Base-by-base conservation (phyloP, 1,140 invertebrate species). In the Plutomurus gul region DNA sequence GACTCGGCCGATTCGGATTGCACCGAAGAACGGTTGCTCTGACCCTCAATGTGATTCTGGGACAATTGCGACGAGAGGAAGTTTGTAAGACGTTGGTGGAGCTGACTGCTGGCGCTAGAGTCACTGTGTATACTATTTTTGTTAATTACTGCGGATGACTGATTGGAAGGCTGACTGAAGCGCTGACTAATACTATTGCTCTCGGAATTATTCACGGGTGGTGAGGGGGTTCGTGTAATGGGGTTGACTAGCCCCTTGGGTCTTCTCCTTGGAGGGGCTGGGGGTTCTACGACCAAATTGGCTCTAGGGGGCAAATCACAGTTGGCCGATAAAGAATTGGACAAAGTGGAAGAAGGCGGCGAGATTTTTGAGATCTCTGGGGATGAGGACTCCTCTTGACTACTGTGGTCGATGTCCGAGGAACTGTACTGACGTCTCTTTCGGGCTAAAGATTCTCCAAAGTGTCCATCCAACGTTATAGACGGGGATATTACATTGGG, bases 1-100 rank as follows among this genome's bases (percentile, higher is more conserved):
- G 75, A 51, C 47, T 65, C 73, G 6, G 72, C 78, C 1, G 56
- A 65, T 75, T 70, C 73, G 1, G 72, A 65, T 36, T 70, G 40
- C 16, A 76, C 18, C 18, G 78, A 75, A 10, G 74, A 76, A 7
- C 78, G 74, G 0, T 46, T 30, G 25, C 72, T 65, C 8, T 49
- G 49, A 30, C 37, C 27, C 10, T 16, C 13, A 30, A 25, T 7
- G n/a, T n/a, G n/a, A n/a, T n/a, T 4, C 46, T 49, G 1, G 1
- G 1, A 3, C 16, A 16, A 36, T 18, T 36, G 0, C 0, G 1
- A n/a, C 56, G 56, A 33, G 51, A 13, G 11, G 51, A 27, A 30
- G 7, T 3, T 11, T 27, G 20, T n/a, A n/a, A n/a, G 22, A 13
- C 18, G 2, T 51, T 22, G 6, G 40, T 43, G 11, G 20, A 11